Conservation (phyloP, 2,113 vertebrate species). For the Labeo rohita region DNA sequence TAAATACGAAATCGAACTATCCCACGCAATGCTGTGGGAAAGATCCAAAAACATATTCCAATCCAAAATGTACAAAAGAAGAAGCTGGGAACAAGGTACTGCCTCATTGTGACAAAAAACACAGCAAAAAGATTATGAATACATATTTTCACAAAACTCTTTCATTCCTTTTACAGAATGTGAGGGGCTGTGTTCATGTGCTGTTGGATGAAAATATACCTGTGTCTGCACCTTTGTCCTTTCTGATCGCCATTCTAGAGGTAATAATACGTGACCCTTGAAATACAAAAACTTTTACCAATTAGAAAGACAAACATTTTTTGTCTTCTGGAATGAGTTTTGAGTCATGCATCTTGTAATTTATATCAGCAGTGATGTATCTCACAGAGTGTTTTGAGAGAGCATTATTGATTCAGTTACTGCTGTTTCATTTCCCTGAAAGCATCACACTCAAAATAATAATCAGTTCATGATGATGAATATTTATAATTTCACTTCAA, state of each 20-base stretch:
- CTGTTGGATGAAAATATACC: not conserved
- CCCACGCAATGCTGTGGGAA: constrained; percentile 66
- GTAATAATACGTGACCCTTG: not conserved
- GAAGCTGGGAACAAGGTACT: constrained; percentile 8
- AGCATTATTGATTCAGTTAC: not conserved
- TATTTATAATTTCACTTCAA: not conserved
- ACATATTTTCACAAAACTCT: not conserved
- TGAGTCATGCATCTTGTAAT: not conserved
- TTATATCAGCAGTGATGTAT: not conserved
- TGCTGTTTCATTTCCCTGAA: not conserved
- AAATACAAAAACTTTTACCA: not conserved
- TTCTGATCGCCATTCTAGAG: not conserved
- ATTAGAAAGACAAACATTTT: not conserved
- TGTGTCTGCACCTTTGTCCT: not conserved
- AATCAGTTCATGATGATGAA: not conserved
- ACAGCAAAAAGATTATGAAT: not conserved
- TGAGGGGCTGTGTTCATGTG: not conserved
- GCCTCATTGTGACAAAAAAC: not conserved
- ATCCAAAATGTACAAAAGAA: not conserved
- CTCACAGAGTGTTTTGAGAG: not conserved
- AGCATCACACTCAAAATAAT: not conserved
- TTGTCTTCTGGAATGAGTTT: not conserved
- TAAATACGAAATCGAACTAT: not conserved
- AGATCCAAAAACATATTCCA: fast-evolving
- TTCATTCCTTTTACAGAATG: not conserved